Conservation (phyloP, 2,113 vertebrate species). For the Felis catus region F.catus_Fca126_mat1.0 CM031412.1:45217501-45218000, state of each 20-base stretch:
- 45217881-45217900: too few species aligned
- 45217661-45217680: rapidly evolving
- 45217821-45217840: neutral
- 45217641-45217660: neutral
- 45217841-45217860: neutral
- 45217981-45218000: too few species aligned
- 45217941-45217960: too few species aligned
- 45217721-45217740: neutral
- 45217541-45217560: rapidly evolving
- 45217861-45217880: too few species aligned
- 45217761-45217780: neutral
- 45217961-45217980: too few species aligned
- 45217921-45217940: too few species aligned
- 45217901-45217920: too few species aligned
- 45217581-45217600: neutral
- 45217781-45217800: neutral
- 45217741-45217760: neutral
- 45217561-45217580: rapidly evolving
- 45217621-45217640: neutral
- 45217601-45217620: neutral
- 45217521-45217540: neutral
- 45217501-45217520: neutral
- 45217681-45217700: neutral
- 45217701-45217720: neutral
- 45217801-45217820: neutral